These are phyloP conservation scores for Danio jaintianensis DNA, from an alignment of 2,797 vertebrate species.

Conservation along the genomic window DNA sequence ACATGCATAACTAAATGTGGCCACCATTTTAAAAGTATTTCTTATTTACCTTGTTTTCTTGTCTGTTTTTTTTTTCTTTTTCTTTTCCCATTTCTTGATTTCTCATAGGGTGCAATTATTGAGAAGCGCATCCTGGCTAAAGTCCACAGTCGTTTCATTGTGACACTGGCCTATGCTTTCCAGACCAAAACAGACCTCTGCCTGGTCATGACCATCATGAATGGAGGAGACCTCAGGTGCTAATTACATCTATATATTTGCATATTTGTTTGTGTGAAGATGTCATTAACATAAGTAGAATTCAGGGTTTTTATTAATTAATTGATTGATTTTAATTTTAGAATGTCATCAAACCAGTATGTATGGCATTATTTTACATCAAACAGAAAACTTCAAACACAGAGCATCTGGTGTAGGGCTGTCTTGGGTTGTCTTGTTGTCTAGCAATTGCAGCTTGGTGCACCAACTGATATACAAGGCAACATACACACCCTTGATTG, in stretches of 20 bases:
- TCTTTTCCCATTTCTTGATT: conserved; percentile 43
- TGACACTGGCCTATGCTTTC: conserved; percentile 80
- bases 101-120: conserved; percentile 77
- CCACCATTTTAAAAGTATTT: background rate
- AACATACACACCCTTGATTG: no score
- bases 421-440: no score
- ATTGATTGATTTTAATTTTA: no score
- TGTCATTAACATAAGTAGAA: no score
- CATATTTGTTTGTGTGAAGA: background rate
- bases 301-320: no score
- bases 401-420: no score
- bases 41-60: background rate
- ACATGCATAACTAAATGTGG: background rate
- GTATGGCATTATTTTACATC: no score
- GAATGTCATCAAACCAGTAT: no score
- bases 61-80: conserved; percentile 15
- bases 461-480: background rate
- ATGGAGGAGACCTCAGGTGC: conserved; percentile 83
- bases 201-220: conserved; percentile 85
- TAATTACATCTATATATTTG: background rate
- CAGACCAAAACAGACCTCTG: conserved; percentile 83
- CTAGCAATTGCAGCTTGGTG: background rate
- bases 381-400: no score
- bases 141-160: conserved; percentile 83
- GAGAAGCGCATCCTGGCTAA: conserved; percentile 82